Evolutionary conservation across 2,113 vertebrate genomes (phyloP).

Genomic region (Zootoca vivipara): DNA sequence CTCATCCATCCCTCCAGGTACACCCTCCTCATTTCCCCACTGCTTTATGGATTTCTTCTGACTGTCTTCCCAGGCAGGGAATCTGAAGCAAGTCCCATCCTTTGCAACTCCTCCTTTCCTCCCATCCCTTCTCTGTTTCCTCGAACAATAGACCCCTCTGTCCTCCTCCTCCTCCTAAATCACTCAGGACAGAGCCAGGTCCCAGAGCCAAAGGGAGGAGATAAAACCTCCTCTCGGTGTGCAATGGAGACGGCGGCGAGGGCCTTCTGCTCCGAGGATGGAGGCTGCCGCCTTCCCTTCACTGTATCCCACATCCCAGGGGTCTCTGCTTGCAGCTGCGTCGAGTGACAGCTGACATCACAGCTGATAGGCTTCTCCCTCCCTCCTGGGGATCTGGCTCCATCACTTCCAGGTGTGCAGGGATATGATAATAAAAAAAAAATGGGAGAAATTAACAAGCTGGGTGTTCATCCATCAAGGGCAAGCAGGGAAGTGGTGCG

Average conservation of each 20-base stretch:
- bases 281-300: not conserved
- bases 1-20: not conserved
- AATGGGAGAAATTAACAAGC: not conserved
- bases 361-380: not conserved
- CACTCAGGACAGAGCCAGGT: not conserved
- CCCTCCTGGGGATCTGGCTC: not conserved
- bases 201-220: not conserved
- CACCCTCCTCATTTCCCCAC: not conserved
- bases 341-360: not conserved
- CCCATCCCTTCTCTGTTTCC: not conserved
- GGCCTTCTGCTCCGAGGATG: not conserved
- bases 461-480: not conserved
- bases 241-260: not conserved
- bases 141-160: not conserved
- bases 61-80: not conserved
- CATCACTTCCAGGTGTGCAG: not conserved
- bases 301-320: not conserved
- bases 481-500: not conserved
- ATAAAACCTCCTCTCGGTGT: not conserved
- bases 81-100: not conserved
- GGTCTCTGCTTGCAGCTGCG: not conserved
- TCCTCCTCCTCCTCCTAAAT: slow-evolving; percentile 3
- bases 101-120: not conserved
- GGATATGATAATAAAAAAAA: not conserved
- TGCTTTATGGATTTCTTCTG: not conserved